These are phyloP conservation scores for Echinometra lucunter DNA, from an alignment of 53 echinoderm and acorn worm genomes.

Conservation along the genomic window DNA sequence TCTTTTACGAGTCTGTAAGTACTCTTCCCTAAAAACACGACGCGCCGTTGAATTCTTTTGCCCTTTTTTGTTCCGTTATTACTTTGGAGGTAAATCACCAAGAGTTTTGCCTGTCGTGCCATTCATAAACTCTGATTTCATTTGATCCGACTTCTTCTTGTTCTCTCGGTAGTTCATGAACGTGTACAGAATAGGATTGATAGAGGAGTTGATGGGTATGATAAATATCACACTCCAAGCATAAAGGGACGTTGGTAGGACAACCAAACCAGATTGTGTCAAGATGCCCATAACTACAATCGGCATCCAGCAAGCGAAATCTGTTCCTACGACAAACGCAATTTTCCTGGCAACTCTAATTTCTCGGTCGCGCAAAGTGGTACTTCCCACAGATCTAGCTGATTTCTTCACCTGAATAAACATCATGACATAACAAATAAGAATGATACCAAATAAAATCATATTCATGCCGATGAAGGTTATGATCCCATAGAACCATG, in stretches of 20 bases:
- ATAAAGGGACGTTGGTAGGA: slow-evolving; percentile 44
- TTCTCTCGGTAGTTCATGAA: not conserved
- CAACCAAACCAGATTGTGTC: not conserved
- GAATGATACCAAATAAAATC: slow-evolving; percentile 10
- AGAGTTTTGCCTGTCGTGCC: not conserved
- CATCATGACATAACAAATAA: slow-evolving; percentile 9
- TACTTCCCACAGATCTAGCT: too few relatives aligned
- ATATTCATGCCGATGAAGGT: slow-evolving; percentile 18
- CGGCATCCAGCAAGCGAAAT: slow-evolving; percentile 59
- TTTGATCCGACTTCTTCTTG: not conserved
- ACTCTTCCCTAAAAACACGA: too few relatives aligned
- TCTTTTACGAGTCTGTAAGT: too few relatives aligned
- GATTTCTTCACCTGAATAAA: slow-evolving; percentile 20
- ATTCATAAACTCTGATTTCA: not conserved
- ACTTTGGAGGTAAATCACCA: too few relatives aligned
- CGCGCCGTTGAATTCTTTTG: too few relatives aligned
- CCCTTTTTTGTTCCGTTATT: too few relatives aligned
- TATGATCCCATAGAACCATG: slow-evolving; percentile 19
- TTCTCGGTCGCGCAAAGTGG: not conserved
- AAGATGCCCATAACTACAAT: slow-evolving; percentile 56
- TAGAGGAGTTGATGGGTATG: slow-evolving; percentile 51
- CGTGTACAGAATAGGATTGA: slow-evolving; percentile 41
- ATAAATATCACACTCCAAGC: slow-evolving; percentile 65
- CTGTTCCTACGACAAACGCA: slow-evolving; percentile 44
- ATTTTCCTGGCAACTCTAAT: slow-evolving; percentile 13